These are phyloP conservation scores for Vandiemenella viatica DNA, from an alignment of 2,888 invertebrate species.

Conservation along the genomic window DNA sequence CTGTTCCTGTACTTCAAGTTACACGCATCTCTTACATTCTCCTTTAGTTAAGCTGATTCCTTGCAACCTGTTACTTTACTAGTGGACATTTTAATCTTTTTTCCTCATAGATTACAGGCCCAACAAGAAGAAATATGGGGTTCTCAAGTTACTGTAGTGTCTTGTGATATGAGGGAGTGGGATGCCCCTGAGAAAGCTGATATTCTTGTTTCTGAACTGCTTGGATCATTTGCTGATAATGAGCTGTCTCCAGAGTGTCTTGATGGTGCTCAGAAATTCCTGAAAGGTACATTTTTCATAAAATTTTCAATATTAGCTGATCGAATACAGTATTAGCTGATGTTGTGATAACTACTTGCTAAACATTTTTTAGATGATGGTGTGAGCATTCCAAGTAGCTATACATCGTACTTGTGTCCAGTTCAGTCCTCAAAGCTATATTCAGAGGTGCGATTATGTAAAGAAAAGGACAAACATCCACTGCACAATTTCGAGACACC, in stretches of 20 bases:
- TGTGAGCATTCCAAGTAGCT: conserved; percentile 77
- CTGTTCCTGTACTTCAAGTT: no score
- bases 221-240: conserved; percentile 97
- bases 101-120: conserved; percentile 38
- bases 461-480: conserved; percentile 35
- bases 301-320: not conserved
- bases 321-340: no score
- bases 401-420: conserved; percentile 83
- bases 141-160: conserved; percentile 58
- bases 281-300: conserved; percentile 39
- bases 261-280: conserved; percentile 78
- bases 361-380: conserved; percentile 57
- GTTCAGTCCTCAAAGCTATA: conserved; percentile 80
- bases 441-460: conserved; percentile 48
- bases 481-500: conserved; percentile 56
- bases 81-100: no score
- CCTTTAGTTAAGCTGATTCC: no score
- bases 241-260: conserved; percentile 96
- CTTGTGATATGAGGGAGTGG: conserved; percentile 76
- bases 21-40: no score
- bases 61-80: no score
- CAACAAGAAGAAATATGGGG: conserved; percentile 65
- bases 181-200: conserved; percentile 76
- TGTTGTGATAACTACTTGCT: no score
- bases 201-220: conserved; percentile 85